Conservation (phyloP, 2,888 invertebrate genomes). For the Cotesia congregata region DNA sequence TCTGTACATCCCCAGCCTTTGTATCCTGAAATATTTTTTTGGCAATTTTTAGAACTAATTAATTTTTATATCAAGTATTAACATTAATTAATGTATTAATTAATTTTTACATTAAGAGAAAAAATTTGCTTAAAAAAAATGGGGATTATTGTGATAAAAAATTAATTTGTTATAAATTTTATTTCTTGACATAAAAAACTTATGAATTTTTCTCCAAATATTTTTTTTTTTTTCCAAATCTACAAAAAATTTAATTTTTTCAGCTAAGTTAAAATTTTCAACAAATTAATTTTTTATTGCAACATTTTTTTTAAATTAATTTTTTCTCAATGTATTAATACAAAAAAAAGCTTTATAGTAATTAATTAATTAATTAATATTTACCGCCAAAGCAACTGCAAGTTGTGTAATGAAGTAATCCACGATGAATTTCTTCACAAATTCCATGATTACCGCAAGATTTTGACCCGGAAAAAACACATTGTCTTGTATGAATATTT, state of each 20-base stretch:
- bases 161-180: too few species aligned
- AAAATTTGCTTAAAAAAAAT: background rate
- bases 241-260: too few species aligned
- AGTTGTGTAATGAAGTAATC: constrained; percentile 69
- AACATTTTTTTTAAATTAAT: too few species aligned
- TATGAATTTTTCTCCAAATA: too few species aligned
- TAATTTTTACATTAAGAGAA: too few species aligned
- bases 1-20: constrained; percentile 75
- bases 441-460: constrained; percentile 70
- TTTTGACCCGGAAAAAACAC: constrained; percentile 66
- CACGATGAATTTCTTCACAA: constrained; percentile 71
- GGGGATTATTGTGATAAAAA: too few species aligned
- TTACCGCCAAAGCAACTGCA: constrained; percentile 71
- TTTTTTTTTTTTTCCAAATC: too few species aligned
- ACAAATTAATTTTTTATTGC: too few species aligned
- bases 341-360: constrained; percentile 9
- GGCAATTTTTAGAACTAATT: background rate
- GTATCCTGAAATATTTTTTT: constrained; percentile 69
- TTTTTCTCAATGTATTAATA: too few species aligned
- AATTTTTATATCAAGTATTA: background rate
- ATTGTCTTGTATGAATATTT: constrained; percentile 69
- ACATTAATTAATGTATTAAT: background rate
- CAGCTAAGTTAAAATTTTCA: too few species aligned
- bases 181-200: background rate
- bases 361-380: constrained; percentile 4